These are phyloP conservation scores for Heteromormyrus szaboi DNA, from an alignment of 2,797 vertebrate genomes.

Conservation along the genomic window DNA sequence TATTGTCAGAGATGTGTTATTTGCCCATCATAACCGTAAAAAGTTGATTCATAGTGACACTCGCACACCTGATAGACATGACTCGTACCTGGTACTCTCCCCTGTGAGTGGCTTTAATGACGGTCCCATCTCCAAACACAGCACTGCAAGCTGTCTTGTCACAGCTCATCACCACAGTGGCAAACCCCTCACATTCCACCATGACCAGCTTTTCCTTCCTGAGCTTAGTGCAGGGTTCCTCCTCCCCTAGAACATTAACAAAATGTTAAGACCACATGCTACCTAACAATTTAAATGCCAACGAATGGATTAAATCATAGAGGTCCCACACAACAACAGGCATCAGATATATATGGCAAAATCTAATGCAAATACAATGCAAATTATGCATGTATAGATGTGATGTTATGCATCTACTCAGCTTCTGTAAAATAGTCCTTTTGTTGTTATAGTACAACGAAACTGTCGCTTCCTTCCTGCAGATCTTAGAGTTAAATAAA, in stretches of 20 bases:
- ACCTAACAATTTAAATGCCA: background rate
- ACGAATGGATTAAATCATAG: background rate
- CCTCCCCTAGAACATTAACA: slow-evolving; percentile 25
- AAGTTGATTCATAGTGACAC: background rate
- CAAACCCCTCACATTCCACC: slow-evolving; percentile 75
- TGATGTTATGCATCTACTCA: background rate
- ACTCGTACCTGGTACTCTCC: slow-evolving; percentile 74
- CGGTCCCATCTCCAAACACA: slow-evolving; percentile 76
- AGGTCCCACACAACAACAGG: background rate
- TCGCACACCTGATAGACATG: background rate
- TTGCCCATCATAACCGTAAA: background rate
- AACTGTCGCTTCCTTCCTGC: background rate
- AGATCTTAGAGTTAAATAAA: background rate
- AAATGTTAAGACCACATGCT: background rate
- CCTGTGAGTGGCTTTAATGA: slow-evolving; percentile 64
- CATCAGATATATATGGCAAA: background rate
- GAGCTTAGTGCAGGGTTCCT: background rate
- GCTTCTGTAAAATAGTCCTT: background rate
- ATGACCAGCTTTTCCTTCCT: slow-evolving; percentile 57
- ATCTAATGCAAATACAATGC: background rate
- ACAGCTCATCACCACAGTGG: slow-evolving; percentile 71
- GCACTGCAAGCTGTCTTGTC: slow-evolving; percentile 61
- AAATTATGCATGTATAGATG: background rate
- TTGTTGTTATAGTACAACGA: background rate
- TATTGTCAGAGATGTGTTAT: background rate